Evolutionary conservation across 2,888 invertebrate genomes (phyloP).

Genomic region (Archips crataeganus): DNA sequence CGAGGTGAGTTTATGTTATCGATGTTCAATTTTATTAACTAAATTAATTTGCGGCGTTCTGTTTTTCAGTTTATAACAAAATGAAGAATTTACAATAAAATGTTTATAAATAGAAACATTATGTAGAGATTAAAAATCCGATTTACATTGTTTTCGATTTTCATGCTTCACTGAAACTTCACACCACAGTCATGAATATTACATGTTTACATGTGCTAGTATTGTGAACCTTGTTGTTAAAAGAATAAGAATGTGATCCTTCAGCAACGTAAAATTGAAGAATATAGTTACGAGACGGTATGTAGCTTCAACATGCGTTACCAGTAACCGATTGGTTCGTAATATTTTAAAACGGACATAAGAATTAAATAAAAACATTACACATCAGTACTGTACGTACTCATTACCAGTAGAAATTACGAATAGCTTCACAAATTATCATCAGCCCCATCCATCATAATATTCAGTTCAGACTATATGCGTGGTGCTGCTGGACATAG

Average conservation of each 20-base stretch:
- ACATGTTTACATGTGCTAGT: neutral
- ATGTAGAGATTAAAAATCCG: neutral
- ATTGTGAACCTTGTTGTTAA: constrained; percentile 12
- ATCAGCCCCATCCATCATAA: too few species aligned
- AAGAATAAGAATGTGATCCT: neutral
- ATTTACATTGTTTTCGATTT: constrained; percentile 24
- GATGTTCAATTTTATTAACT: constrained; percentile 23
- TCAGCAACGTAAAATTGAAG: neutral
- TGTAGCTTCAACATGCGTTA: neutral
- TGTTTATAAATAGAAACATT: neutral
- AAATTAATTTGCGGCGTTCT: neutral
- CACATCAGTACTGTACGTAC: neutral
- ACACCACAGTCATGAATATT: constrained; percentile 14
- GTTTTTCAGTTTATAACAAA: neutral
- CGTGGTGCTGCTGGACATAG: too few species aligned
- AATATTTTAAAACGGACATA: neutral
- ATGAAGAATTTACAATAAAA: neutral
- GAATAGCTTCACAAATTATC: too few species aligned
- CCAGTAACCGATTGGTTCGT: neutral
- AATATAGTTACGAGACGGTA: constrained; percentile 3
- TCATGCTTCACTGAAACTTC: constrained; percentile 33
- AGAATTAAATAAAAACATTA: neutral
- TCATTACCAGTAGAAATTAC: neutral
- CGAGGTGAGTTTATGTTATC: constrained; percentile 51
- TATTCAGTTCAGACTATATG: too few species aligned